Percentiles rank a stretch among this genome's conserved stretches.
phyloP scores from a whole-genome alignment of 2,113 vertebrate genomes.

The Coptodon bakossiorum region DNA sequence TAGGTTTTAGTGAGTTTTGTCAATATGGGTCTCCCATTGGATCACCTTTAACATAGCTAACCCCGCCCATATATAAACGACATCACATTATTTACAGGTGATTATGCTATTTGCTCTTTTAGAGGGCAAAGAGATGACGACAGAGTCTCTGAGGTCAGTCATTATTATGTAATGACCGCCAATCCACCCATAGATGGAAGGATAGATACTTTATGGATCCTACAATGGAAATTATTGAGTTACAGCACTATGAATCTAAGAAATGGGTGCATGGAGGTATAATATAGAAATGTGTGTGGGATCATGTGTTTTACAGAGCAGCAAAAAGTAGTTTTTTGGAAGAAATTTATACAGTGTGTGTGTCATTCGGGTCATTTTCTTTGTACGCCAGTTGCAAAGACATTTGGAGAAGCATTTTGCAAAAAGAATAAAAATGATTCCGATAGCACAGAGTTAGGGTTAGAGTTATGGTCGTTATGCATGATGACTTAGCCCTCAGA shows the following conservation, averaged over 20 bases:
- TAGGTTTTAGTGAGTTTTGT: background rate
- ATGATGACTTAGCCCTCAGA: background rate
- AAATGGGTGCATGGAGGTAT: background rate
- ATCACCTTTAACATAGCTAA: background rate
- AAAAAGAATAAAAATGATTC: background rate
- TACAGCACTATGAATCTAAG: background rate
- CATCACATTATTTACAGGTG: background rate
- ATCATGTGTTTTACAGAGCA: background rate
- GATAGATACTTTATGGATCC: background rate
- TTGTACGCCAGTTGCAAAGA: background rate
- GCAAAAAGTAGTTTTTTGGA: background rate
- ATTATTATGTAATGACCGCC: accelerated
- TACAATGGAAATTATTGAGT: background rate
- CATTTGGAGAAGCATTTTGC: background rate
- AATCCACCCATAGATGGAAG: background rate
- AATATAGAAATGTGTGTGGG: background rate
- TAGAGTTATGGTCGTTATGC: background rate
- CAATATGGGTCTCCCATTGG: background rate
- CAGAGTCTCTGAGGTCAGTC: background rate
- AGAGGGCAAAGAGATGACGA: background rate
- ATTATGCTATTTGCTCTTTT: background rate
- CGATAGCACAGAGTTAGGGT: background rate
- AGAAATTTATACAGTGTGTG: background rate
- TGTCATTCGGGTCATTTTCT: background rate
- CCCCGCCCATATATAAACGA: background rate